Percentiles rank a stretch among this genome's conserved stretches.
phyloP scores from a whole-genome alignment of 2,888 invertebrate species.

The Conchocele bisecta region DNA sequence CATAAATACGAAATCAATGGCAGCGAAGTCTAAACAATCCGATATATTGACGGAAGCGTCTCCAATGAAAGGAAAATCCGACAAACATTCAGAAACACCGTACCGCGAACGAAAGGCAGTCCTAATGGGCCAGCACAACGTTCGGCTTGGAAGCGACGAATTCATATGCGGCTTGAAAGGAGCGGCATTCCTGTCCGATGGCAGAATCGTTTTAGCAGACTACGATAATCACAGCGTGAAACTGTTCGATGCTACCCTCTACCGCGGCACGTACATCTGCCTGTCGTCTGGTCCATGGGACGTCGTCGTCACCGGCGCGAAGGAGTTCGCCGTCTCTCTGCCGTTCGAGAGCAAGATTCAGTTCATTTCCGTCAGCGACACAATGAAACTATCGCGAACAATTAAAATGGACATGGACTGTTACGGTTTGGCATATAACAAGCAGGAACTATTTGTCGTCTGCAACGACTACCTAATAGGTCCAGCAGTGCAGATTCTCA shows the following conservation, averaged over 20 bases:
- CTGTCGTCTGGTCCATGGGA: slow-evolving; percentile 57
- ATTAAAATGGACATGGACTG: slow-evolving; percentile 58
- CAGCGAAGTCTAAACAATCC: slow-evolving; percentile 15
- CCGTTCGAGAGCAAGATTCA: slow-evolving; percentile 59
- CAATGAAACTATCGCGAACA: slow-evolving; percentile 42
- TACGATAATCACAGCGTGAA: slow-evolving; percentile 57
- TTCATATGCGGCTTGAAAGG: slow-evolving; percentile 48
- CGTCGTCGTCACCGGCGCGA: slow-evolving; percentile 44
- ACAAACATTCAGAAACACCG: slow-evolving; percentile 26
- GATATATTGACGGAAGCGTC: slow-evolving; percentile 50
- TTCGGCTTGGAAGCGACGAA: slow-evolving; percentile 41
- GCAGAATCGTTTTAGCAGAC: slow-evolving; percentile 48
- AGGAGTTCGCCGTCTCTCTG: slow-evolving; percentile 49
- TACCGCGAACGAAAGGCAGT: slow-evolving; percentile 42
- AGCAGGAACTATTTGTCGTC: slow-evolving; percentile 55
- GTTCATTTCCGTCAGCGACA: slow-evolving; percentile 44
- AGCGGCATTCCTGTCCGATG: slow-evolving; percentile 40
- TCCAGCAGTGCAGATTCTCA: slow-evolving; percentile 48
- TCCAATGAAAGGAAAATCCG: slow-evolving; percentile 44
- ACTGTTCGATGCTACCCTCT: slow-evolving; percentile 54
- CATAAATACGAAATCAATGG: not conserved
- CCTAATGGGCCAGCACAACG: slow-evolving; percentile 52
- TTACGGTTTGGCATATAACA: slow-evolving; percentile 49
- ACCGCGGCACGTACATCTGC: slow-evolving; percentile 39
- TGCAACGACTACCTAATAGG: slow-evolving; percentile 58